Base-by-base conservation (phyloP, 2,797 vertebrate species). In the Euthynnus affinis region DNA sequence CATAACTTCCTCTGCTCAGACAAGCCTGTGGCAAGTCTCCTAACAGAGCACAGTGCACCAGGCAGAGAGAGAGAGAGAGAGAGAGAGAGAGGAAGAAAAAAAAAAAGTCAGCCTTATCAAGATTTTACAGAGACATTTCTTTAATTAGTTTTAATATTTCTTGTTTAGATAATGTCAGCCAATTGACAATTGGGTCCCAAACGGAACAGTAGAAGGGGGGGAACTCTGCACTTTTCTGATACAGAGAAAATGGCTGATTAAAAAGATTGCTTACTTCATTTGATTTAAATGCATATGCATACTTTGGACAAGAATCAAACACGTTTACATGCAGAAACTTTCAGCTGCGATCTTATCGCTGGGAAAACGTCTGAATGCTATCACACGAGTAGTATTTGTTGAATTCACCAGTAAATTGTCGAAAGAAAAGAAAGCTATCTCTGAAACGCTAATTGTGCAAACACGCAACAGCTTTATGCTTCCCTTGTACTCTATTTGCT, bases 101-200 rank as follows among this genome's bases (percentile, higher is more conserved):
- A 37, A n/a, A 64, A 78, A 78, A 88, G 85, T 87, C 76, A 64
- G 83, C 85, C 93, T 94, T 95, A 94, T 95, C 94, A 92, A 94
- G 93, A 92, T 95, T 90, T 90, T 80, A 93, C 93, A 94, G 92
- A 93, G 94, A 94, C 93, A 91, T 94, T 95, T 94, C 93, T 95
- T 96, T 95, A 96, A 96, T 95, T 96, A 95, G 94, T 94, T 93
- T 93, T 88, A 91, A 93, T 95, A 93, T 93, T 94, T 95, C 91
- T 92, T 93, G 84, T 91, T 94, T 92, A 92, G 94, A 95, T 94
- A 95, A 92, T 91, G 94, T 95, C 93, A 93, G 87, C 84, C 91
- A 92, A 94, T 93, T 94, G 94, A 95, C 93, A 93, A 92, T 92
- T 87, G 13, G 61, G 83, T 93, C 93, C 91, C 93, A 89, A 88